phyloP scores from a whole-genome alignment of 2,797 vertebrate genomes.

The Paedocypris micromegethes region DNA sequence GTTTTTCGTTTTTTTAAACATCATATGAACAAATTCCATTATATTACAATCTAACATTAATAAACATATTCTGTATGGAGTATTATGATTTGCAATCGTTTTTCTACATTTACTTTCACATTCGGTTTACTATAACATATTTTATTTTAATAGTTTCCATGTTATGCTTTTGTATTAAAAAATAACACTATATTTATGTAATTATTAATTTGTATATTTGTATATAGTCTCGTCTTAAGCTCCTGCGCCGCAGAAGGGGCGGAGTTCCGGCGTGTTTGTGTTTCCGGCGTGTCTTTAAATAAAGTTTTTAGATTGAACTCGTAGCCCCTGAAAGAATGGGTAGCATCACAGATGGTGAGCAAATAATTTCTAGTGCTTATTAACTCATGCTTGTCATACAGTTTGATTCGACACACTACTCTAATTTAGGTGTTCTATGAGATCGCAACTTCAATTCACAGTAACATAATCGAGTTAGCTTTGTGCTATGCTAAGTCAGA shows the following conservation, averaged over 20 bases:
- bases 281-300: constrained; percentile 46
- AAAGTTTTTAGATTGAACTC: constrained; percentile 49
- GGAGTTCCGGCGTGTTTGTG: constrained; percentile 20
- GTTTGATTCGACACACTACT: not conserved
- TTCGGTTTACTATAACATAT: no score
- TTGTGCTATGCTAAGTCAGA: not conserved
- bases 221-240: not conserved
- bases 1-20: no score
- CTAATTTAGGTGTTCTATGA: no score
- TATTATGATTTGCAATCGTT: no score
- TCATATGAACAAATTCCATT: no score
- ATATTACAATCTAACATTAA: no score
- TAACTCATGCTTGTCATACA: not conserved
- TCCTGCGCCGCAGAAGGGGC: constrained; percentile 29
- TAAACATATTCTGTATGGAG: no score
- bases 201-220: no score
- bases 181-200: no score
- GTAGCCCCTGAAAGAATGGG: constrained; percentile 58
- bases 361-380: not conserved
- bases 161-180: no score
- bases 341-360: constrained; percentile 70
- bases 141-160: no score
- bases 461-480: constrained; percentile 5
- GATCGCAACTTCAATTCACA: not conserved
- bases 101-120: no score